These are phyloP conservation scores for Eublepharis macularius DNA, from an alignment of 2,113 vertebrate genomes.

Conservation along the genomic window DNA sequence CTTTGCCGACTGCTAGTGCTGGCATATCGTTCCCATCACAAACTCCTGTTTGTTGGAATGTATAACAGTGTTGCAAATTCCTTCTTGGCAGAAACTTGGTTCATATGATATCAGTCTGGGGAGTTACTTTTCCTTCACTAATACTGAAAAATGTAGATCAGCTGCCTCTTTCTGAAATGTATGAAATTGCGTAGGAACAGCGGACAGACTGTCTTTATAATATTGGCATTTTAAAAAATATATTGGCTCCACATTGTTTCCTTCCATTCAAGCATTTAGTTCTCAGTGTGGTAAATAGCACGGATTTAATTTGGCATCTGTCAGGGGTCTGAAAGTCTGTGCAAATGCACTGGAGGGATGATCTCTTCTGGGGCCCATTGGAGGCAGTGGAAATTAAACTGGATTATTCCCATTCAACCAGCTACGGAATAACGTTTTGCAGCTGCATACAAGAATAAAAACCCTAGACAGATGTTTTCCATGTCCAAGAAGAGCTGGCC, in stretches of 20 bases:
- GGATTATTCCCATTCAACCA: not conserved
- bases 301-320: not conserved
- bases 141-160: constrained; percentile 4
- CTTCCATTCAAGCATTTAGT: constrained; percentile 6
- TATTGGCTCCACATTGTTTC: not conserved
- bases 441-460: not conserved
- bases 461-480: not conserved
- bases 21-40: not conserved
- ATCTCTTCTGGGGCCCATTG: not conserved
- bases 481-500: not conserved
- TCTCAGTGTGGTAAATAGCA: constrained; percentile 5
- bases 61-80: not conserved
- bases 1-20: not conserved
- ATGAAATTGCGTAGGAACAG: constrained; percentile 23
- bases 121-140: constrained; percentile 8
- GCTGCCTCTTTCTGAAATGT: not conserved
- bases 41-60: not conserved
- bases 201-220: not conserved
- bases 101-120: not conserved
- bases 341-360: not conserved
- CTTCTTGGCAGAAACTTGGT: not conserved
- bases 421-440: constrained; percentile 7
- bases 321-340: not conserved
- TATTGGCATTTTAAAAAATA: constrained; percentile 5
- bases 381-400: not conserved